Base-by-base conservation (phyloP, 1,140 invertebrate species). In the Eueides isabella region DNA sequence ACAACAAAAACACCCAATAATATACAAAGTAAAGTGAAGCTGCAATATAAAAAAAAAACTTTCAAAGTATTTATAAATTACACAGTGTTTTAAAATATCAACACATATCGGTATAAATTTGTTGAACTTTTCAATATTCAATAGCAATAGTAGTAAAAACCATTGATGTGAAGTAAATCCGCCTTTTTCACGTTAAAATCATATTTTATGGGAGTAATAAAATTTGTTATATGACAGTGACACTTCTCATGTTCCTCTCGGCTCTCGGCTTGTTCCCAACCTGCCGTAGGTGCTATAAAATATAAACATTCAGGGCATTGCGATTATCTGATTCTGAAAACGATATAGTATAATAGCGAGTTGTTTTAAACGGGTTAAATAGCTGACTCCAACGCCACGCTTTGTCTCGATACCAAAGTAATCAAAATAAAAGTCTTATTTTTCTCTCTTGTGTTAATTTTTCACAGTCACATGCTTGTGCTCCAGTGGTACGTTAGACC, bases 141-240 rank as follows among this genome's bases (percentile, higher is more conserved):
- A 5, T 44, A 16, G 41, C 41, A 44, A 44, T 44, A 44, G 41
- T 19, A 19, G 41, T 48, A 48, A 48, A 48, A 48, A 48, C 2
- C 41, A 48, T 48, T 19, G n/a, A 48, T 48, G 41, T n/a, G 41
- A 19, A 48, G n/a, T 19, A 48, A 48, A 48, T 48, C 41, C 41
- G 41, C 5, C 41, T 48, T 48, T 48, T 48, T 48, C 41, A 48
- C n/a, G 41, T 19, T 48, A 19, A 48, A 19, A n/a, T n/a, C 41
- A 48, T 48, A 48, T 48, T 48, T 48, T 48, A 48, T 48, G 7
- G 16, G 41, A 7, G 41, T 48, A 48, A 48, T 48, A 48, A 48
- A 48, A 48, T 48, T 19, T 48, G 16, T 48, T 23, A 19, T 48
- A 48, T 48, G n/a, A 48, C 41, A 48, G 41, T 19, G 9, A 48